Evolutionary conservation across 2,113 vertebrate species (phyloP).

Genomic region (Peromyscus polionotus): DNA sequence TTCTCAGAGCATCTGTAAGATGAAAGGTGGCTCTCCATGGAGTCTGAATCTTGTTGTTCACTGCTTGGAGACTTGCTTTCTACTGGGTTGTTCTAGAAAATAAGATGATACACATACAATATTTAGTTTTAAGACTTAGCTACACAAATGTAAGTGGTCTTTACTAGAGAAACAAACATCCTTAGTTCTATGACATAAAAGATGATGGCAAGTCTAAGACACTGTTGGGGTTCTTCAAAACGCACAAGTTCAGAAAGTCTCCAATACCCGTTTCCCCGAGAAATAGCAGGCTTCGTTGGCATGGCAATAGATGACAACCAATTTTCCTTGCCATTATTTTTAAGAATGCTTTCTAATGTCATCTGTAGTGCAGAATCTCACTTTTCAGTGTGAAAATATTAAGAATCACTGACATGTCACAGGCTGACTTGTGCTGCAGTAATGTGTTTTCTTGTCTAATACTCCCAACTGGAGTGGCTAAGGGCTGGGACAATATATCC

Average conservation of each 20-base stretch:
- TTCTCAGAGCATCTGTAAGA: neutral
- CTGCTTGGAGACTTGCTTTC: neutral
- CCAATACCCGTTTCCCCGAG: neutral
- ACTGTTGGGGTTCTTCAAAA: neutral
- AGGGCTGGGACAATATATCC: neutral
- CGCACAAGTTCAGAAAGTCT: neutral
- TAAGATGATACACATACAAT: neutral
- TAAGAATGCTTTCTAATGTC: neutral
- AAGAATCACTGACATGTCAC: neutral
- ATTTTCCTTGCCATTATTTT: neutral
- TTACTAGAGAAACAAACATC: neutral
- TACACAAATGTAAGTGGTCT: neutral
- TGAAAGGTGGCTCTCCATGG: neutral
- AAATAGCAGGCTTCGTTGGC: neutral
- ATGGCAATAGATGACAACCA: neutral
- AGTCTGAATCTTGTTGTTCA: neutral
- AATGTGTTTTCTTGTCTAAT: neutral
- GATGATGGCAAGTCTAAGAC: neutral
- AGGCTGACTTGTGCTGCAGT: neutral
- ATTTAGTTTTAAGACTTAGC: neutral
- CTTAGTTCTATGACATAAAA: neutral
- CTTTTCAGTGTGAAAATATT: conserved; percentile 1
- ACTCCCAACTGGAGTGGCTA: neutral
- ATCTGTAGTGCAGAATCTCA: neutral
- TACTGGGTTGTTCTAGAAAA: neutral